Evolutionary conservation across 2,797 vertebrate species (phyloP), one percentile per base, ranked within the genome.

Genomic region (Helarctos malayanus): DNA sequence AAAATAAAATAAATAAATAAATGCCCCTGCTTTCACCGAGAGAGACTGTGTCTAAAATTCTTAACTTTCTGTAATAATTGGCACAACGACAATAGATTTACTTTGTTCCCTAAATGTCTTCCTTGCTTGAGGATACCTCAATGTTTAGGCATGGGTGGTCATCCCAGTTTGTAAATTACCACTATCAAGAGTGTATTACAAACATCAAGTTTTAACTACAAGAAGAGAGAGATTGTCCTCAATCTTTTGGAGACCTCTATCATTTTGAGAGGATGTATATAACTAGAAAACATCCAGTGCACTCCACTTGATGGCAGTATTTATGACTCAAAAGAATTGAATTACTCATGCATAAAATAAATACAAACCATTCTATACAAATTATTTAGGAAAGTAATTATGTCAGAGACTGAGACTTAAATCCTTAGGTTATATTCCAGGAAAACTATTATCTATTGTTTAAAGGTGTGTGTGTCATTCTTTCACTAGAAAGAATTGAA

Each of bases 401-500:
- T 95, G 21, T 68, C 1, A 57, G 78, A 89, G 49, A 49, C 35
- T 93, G 78, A 91, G 93, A 91, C 85, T 83, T 21, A 25, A 59
- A 95, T 73, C 2, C 83, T 38, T 91, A 91, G 75, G 25, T 87
- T 52, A 3, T 75, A 87, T 97, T 84, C 56, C 76, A 35, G 16
- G 88, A 23, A 63, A 91, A 89, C 13, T 25, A 59, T 41, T n/a
- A 91, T 80, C 0, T 41, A 69, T 95, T 41, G 45, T 95, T 92
- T 86, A 87, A 96, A 96, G 87, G n/a, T 94, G 57, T 79, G 81
- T n/a, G 32, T 97, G 61, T n/a, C 96, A 79, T 38, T 0, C n/a
- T 96, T 98, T 96, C 56, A 29, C 9, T 79, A 69, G 96, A 65
- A 84, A 75, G 81, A 68, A 98, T 89, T 95, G 81, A 79, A 91